These are phyloP conservation scores for Drymodes brunneopygia DNA, from an alignment of 2,113 vertebrate species.

Conservation along the genomic window DNA sequence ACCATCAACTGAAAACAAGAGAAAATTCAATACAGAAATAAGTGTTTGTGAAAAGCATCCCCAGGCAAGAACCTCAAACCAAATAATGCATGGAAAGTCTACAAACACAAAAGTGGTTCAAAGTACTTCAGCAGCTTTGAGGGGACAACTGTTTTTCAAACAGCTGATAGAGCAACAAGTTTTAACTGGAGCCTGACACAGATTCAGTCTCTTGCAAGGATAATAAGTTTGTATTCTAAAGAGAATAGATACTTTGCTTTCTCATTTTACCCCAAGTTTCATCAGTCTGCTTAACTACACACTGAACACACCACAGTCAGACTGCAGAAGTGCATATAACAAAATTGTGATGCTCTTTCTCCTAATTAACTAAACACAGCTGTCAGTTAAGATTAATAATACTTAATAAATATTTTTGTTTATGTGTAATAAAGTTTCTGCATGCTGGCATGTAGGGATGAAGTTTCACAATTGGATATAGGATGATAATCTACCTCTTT, in stretches of 20 bases:
- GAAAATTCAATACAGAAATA: neutral
- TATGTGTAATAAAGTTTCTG: neutral
- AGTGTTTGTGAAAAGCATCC: neutral
- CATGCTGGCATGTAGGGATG: neutral
- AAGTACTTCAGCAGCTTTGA: neutral
- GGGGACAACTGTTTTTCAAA: neutral
- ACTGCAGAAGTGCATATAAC: neutral
- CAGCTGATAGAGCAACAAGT: neutral
- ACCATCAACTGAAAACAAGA: neutral
- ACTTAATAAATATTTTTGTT: neutral
- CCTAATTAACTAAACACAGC: neutral
- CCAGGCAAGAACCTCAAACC: neutral
- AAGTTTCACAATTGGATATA: neutral
- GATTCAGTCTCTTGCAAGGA: neutral
- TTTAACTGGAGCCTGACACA: neutral
- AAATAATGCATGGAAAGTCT: neutral
- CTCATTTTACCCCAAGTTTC: neutral
- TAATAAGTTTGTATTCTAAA: neutral
- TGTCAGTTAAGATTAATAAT: neutral
- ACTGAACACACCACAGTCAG: rapidly evolving
- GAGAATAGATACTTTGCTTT: neutral
- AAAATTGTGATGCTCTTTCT: neutral
- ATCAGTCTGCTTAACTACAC: neutral
- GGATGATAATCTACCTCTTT: neutral
- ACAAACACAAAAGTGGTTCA: neutral